phyloP scores from a whole-genome alignment of 2,888 invertebrate species.

The Ditula angustiorana region DNA sequence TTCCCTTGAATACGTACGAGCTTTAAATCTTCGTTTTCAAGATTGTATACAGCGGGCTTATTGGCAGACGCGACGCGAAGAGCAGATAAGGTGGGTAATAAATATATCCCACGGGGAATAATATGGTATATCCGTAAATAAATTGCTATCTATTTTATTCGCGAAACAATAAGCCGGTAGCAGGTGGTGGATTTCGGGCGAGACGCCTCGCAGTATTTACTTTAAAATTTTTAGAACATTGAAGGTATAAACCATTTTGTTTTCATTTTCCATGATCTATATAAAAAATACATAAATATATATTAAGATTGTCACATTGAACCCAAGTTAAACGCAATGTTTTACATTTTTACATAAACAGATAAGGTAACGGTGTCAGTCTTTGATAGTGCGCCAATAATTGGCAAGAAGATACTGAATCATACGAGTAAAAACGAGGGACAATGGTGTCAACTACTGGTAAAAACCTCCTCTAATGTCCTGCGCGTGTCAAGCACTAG shows the following conservation, averaged over 20 bases:
- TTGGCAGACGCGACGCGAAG: neutral
- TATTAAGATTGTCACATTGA: too few relatives aligned
- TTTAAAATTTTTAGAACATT: conserved; percentile 2
- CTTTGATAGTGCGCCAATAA: too few relatives aligned
- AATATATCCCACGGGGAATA: conserved; percentile 13
- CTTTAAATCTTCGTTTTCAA: neutral
- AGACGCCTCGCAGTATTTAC: neutral
- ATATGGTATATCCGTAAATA: conserved; percentile 41
- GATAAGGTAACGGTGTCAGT: too few relatives aligned
- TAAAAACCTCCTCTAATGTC: too few relatives aligned
- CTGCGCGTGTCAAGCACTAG: too few relatives aligned
- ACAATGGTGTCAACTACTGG: too few relatives aligned
- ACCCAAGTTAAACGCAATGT: too few relatives aligned
- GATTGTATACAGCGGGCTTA: conserved; percentile 20
- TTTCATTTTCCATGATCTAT: too few relatives aligned
- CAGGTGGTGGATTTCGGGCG: conserved; percentile 49
- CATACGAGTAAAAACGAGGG: too few relatives aligned
- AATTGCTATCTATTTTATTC: conserved; percentile 48
- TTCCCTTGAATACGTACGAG: conserved; percentile 9
- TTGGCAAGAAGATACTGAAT: too few relatives aligned
- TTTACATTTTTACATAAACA: too few relatives aligned
- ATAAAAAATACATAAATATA: too few relatives aligned
- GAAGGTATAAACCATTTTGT: neutral
- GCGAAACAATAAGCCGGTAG: conserved; percentile 44
- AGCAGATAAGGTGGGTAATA: conserved; percentile 11